These are phyloP conservation scores for Serinus canaria DNA, from an alignment of 2,113 vertebrate species.

Conservation along the genomic window DNA sequence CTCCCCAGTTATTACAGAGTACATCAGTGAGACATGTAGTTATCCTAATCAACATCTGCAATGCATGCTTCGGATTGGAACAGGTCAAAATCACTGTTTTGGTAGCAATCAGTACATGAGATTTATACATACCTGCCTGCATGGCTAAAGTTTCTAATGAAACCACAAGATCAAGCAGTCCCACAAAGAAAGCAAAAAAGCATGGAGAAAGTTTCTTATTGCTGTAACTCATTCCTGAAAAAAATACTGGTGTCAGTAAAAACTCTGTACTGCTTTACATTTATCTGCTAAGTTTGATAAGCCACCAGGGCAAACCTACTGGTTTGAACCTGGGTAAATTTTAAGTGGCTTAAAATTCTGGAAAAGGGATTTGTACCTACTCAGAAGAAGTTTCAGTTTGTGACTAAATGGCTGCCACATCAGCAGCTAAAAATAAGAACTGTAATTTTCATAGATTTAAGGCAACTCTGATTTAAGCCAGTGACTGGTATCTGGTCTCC, in stretches of 20 bases:
- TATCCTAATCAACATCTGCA: background rate
- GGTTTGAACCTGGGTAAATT: background rate
- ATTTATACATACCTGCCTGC: background rate
- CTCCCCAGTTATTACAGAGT: background rate
- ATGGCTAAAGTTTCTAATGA: background rate
- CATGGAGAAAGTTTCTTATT: background rate
- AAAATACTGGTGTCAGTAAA: background rate
- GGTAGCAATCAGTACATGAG: background rate
- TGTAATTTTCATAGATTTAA: background rate
- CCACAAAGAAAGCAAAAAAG: background rate
- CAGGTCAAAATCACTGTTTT: background rate
- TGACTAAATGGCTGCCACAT: background rate
- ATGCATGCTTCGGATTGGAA: background rate
- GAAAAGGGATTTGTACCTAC: background rate
- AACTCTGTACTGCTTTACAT: background rate
- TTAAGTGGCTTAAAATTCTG: background rate
- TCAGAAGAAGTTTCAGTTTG: background rate
- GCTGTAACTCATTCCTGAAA: background rate
- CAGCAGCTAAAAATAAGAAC: conserved; percentile 11
- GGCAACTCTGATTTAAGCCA: conserved; percentile 15
- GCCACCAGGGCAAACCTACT: background rate
- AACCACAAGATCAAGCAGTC: background rate
- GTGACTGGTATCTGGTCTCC: conserved; percentile 22
- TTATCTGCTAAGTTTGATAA: background rate
- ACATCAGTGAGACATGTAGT: rapidly evolving